These are phyloP conservation scores for Poecilia velifera DNA, from an alignment of 2,797 vertebrate species.

Conservation along the genomic window DNA sequence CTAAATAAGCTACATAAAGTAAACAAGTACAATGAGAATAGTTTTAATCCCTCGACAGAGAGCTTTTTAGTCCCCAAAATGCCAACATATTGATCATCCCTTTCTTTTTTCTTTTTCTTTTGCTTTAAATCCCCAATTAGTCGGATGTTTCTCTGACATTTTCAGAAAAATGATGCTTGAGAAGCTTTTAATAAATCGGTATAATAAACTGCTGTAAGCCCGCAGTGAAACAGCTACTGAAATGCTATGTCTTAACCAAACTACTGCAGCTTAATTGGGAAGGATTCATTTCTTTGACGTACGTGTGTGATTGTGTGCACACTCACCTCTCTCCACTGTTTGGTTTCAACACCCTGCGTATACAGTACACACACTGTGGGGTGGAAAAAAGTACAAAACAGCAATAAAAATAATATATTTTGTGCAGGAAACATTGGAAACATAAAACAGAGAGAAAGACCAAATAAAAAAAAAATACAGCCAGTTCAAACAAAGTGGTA, in stretches of 20 bases:
- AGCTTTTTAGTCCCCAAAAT: conserved; percentile 39
- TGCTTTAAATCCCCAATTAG: conserved; percentile 51
- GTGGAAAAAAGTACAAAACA: conserved; percentile 33
- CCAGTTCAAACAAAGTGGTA: conserved; percentile 43
- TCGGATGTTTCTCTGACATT: conserved; percentile 38
- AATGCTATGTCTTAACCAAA: conserved; percentile 27
- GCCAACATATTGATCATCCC: conserved; percentile 53
- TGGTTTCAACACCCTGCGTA: conserved; percentile 91
- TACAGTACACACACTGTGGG: conserved; percentile 93
- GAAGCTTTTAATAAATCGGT: conserved; percentile 46
- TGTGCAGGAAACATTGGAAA: conserved; percentile 6
- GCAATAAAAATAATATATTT: conserved; percentile 24
- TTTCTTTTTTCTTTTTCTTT: conserved; percentile 26
- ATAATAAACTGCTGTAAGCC: conserved; percentile 12
- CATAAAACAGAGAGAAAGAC: conserved; percentile 12
- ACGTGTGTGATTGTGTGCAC: not conserved
- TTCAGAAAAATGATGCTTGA: conserved; percentile 44
- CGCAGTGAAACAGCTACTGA: not conserved
- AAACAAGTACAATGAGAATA: conserved; percentile 19
- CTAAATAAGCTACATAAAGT: not conserved
- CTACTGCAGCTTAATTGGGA: conserved; percentile 38
- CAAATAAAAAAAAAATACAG: conserved; percentile 36
- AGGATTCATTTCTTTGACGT: conserved; percentile 3
- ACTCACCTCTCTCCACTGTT: conserved; percentile 95
- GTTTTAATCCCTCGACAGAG: conserved; percentile 16